These are phyloP conservation scores for Pygocentrus nattereri DNA, from an alignment of 2,797 vertebrate genomes.

Conservation along the genomic window DNA sequence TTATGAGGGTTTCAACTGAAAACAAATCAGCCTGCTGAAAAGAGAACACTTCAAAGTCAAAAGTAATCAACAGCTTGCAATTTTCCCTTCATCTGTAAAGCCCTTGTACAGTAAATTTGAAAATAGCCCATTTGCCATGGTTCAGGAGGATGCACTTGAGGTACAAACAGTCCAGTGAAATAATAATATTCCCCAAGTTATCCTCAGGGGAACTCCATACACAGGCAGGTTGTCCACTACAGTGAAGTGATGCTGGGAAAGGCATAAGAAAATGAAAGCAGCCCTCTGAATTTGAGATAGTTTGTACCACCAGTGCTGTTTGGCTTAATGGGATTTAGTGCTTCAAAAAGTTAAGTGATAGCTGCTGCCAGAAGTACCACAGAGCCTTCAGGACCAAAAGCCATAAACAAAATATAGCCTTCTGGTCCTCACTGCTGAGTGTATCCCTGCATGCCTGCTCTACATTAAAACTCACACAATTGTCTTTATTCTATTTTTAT, in stretches of 20 bases:
- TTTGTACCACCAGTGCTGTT: background rate
- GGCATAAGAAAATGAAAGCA: background rate
- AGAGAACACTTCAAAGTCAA: slow-evolving; percentile 32
- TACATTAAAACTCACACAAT: too few relatives aligned
- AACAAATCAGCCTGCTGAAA: slow-evolving; percentile 30
- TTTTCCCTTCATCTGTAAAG: slow-evolving; percentile 22
- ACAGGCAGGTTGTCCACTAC: slow-evolving; percentile 1
- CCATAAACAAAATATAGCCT: too few relatives aligned
- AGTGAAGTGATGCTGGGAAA: background rate
- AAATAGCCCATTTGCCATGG: slow-evolving; percentile 5
- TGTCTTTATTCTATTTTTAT: too few relatives aligned
- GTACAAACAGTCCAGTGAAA: slow-evolving; percentile 11
- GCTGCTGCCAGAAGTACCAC: background rate
- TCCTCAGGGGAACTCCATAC: background rate
- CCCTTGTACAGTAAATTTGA: slow-evolving; percentile 15
- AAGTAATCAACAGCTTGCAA: slow-evolving; percentile 32
- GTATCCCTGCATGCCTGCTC: too few relatives aligned
- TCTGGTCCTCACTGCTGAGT: too few relatives aligned
- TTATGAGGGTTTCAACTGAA: slow-evolving; percentile 38
- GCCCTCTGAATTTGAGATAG: background rate
- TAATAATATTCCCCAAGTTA: background rate
- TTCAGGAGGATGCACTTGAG: slow-evolving; percentile 27
- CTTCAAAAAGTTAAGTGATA: background rate
- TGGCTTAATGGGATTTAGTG: background rate
- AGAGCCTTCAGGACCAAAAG: too few relatives aligned